These are phyloP conservation scores for Rhopilema esculentum DNA, from an alignment of 30 jellyfish, hydroid and myxozoan species.

Conservation along the genomic window DNA sequence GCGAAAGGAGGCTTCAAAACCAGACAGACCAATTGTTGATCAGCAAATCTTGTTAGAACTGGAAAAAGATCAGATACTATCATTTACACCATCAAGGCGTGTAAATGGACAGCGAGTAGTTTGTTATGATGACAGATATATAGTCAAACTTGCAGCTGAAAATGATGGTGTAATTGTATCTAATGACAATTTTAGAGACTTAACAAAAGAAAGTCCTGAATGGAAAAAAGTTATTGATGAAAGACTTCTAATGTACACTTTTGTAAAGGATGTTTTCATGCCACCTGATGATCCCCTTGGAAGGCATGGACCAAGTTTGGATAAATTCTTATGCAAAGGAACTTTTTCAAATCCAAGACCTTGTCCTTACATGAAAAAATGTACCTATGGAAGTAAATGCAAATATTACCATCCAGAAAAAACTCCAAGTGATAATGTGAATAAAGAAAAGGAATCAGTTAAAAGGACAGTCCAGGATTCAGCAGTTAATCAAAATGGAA, in stretches of 20 bases:
- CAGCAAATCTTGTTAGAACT: constrained; percentile 76
- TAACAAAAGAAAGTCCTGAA: constrained; percentile 78
- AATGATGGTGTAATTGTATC: constrained; percentile 91
- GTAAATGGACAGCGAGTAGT: constrained; percentile 89
- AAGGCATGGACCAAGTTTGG: constrained; percentile 86
- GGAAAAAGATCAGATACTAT: constrained; percentile 76
- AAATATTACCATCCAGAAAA: constrained; percentile 81
- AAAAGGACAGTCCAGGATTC: not conserved
- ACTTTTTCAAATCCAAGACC: constrained; percentile 57
- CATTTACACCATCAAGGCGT: constrained; percentile 90
- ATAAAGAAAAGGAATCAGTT: not conserved
- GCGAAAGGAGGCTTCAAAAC: constrained; percentile 87
- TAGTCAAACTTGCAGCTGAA: constrained; percentile 82
- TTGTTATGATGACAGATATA: constrained; percentile 91
- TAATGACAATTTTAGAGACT: constrained; percentile 88
- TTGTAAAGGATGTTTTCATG: constrained; percentile 87
- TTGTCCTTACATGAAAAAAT: constrained; percentile 83
- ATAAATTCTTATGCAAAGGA: constrained; percentile 77
- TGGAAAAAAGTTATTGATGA: constrained; percentile 85
- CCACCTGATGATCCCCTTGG: constrained; percentile 98
- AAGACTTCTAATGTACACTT: constrained; percentile 84
- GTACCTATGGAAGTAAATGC: constrained; percentile 90
- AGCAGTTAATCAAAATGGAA: not conserved
- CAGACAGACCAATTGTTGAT: constrained; percentile 86
- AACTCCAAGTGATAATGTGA: not conserved